Evolutionary conservation across 2,797 vertebrate genomes (phyloP).

Genomic region (Sebastes trivittatus): DNA sequence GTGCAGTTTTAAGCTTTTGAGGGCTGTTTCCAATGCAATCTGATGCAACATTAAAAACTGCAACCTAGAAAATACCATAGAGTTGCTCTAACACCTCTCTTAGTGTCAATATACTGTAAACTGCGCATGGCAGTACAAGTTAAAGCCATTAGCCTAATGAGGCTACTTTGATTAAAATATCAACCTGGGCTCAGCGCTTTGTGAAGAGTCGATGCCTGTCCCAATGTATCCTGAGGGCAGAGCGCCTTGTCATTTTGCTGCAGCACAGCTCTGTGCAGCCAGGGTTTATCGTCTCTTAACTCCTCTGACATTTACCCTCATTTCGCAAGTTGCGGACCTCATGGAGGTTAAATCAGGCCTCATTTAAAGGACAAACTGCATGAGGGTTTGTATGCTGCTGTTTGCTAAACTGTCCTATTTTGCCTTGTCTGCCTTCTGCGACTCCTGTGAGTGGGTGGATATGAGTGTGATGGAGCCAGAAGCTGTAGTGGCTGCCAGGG

Average conservation of each 20-base stretch:
- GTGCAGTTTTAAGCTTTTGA: not conserved
- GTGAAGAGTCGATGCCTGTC: not conserved
- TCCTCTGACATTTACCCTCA: slow-evolving; percentile 14
- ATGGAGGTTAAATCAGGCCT: slow-evolving; percentile 8
- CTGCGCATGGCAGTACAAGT: not conserved
- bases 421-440: slow-evolving; percentile 47
- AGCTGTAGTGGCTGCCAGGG: slow-evolving; percentile 57
- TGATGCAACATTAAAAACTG: not conserved
- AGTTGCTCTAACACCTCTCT: not conserved
- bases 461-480: slow-evolving; percentile 53
- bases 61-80: not conserved
- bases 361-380: slow-evolving; percentile 24
- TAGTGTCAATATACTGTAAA: not conserved
- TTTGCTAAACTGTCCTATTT: slow-evolving; percentile 53
- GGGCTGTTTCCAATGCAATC: not conserved
- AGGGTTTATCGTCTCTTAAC: slow-evolving; percentile 9
- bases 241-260: slow-evolving; percentile 21
- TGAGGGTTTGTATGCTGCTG: slow-evolving; percentile 15
- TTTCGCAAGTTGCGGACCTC: slow-evolving; percentile 20
- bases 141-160: not conserved
- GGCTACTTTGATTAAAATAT: slow-evolving; percentile 4
- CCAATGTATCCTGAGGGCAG: slow-evolving; percentile 4
- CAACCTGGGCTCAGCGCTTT: slow-evolving; percentile 2
- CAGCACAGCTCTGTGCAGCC: slow-evolving; percentile 8
- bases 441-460: slow-evolving; percentile 62